Conservation (phyloP, 1,140 invertebrate genomes). For the Eubasilissa regina region DNA sequence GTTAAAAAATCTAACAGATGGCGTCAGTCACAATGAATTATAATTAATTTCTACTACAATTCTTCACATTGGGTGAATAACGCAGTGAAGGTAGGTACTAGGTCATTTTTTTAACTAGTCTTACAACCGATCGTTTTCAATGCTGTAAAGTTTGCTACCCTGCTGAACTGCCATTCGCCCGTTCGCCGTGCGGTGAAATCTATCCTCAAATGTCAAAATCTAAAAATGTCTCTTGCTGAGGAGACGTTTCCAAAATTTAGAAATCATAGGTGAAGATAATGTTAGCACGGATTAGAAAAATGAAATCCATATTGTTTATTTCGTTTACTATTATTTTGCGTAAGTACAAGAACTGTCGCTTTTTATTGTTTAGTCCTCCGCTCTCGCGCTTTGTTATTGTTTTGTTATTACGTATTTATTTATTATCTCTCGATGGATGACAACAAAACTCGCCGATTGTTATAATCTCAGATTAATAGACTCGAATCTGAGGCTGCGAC, state of each 20-base stretch:
- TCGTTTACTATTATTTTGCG: constrained; percentile 47
- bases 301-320: constrained; percentile 44
- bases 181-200: neutral
- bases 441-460: neutral
- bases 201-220: constrained; percentile 44
- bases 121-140: too few relatives aligned
- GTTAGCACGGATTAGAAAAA: constrained; percentile 45
- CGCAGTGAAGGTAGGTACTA: too few relatives aligned
- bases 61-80: too few relatives aligned
- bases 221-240: constrained; percentile 48
- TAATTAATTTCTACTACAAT: too few relatives aligned
- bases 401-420: constrained; percentile 21
- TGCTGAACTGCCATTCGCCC: too few relatives aligned
- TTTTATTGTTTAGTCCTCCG: constrained; percentile 18
- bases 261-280: constrained; percentile 49
- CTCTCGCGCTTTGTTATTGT: constrained; percentile 36
- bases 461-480: too few relatives aligned
- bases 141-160: too few relatives aligned
- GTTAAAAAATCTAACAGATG: too few relatives aligned
- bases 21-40: too few relatives aligned
- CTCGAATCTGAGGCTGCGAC: too few relatives aligned
- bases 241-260: constrained; percentile 37
- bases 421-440: neutral
- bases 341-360: constrained; percentile 30
- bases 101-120: too few relatives aligned